Percentiles rank a stretch among this genome's conserved stretches.
These are phyloP conservation scores for Lamprotornis superbus DNA, from an alignment of 2,113 vertebrate genomes.

Conservation along the genomic window DNA sequence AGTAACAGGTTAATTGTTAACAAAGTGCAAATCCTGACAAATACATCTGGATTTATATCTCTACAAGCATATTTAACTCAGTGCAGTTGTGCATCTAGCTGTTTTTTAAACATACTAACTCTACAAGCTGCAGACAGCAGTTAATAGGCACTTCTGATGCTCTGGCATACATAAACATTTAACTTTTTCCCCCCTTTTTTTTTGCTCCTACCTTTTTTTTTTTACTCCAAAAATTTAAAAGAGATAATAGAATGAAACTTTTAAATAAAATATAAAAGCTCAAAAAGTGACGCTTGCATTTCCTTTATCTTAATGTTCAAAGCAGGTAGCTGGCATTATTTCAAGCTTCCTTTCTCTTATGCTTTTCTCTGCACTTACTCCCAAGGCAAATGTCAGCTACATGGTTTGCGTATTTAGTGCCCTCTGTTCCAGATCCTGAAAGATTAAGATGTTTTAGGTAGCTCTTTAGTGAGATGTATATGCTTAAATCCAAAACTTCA, in stretches of 20 bases:
- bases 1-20: neutral
- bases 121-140: neutral
- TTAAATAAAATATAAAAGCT: neutral
- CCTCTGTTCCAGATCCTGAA: neutral
- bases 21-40: neutral
- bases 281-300: neutral
- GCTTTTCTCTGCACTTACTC: neutral
- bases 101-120: neutral
- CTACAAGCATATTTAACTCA: neutral
- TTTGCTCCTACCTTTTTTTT: neutral
- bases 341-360: neutral
- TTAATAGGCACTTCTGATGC: neutral
- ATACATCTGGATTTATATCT: neutral
- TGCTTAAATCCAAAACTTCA: neutral
- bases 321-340: conserved; percentile 14
- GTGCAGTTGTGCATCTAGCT: neutral
- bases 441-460: neutral
- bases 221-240: neutral
- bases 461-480: neutral
- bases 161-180: neutral
- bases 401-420: neutral
- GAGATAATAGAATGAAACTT: neutral
- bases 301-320: conserved; percentile 36
- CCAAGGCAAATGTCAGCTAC: conserved; percentile 35
- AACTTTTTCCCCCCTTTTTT: neutral